Evolutionary conservation across 1,140 invertebrate species (phyloP).

Genomic region (Sarcophaga bullata): DNA sequence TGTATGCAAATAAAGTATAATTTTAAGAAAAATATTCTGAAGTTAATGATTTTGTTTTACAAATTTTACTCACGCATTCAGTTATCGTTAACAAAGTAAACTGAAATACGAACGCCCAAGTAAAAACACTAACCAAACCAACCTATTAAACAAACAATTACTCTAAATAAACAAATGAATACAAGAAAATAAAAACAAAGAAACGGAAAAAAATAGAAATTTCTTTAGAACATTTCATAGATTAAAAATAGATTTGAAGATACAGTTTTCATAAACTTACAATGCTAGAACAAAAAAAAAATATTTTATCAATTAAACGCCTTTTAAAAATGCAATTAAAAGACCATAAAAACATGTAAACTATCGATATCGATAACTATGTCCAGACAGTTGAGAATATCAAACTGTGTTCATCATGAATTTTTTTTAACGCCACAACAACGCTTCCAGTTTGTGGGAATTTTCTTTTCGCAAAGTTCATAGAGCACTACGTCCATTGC

Average conservation of each 20-base stretch:
- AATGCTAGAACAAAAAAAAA: background rate
- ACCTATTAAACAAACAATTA: background rate
- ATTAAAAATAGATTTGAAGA: too few species aligned
- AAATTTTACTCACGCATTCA: background rate
- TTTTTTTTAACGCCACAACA: too few species aligned
- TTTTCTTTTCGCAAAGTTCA: too few species aligned
- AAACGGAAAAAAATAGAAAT: background rate
- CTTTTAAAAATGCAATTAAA: background rate
- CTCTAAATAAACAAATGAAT: background rate
- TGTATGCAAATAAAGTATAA: too few species aligned
- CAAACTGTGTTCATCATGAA: too few species aligned
- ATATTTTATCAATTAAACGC: background rate
- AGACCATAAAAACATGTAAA: background rate
- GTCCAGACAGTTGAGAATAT: too few species aligned
- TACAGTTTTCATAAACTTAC: background rate
- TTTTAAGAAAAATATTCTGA: too few species aligned
- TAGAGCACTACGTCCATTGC: too few species aligned
- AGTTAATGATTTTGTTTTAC: background rate
- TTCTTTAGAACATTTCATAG: background rate
- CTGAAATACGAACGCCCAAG: background rate
- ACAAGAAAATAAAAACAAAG: background rate
- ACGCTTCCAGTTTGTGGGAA: too few species aligned
- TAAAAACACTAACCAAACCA: background rate
- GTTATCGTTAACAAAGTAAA: background rate
- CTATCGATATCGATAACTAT: background rate